Conservation (phyloP, 2,888 invertebrate genomes). For the Diaphora mendica region DNA sequence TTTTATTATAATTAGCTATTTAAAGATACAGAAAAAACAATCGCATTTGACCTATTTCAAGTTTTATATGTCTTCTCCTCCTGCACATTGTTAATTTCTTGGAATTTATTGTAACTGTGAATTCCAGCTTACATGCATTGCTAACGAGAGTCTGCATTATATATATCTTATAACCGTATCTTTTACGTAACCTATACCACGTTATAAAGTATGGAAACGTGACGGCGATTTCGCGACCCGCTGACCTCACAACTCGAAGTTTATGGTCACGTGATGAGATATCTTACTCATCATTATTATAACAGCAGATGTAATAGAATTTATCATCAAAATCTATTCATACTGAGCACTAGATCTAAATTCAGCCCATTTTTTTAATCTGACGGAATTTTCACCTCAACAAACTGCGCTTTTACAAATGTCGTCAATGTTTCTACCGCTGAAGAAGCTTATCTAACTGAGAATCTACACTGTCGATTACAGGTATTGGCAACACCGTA, state of each 20-base stretch:
- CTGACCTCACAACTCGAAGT: slow-evolving; percentile 42
- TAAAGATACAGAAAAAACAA: not conserved
- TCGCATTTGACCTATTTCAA: not conserved
- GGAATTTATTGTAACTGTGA: slow-evolving; percentile 21
- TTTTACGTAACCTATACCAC: slow-evolving; percentile 45
- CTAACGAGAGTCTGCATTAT: slow-evolving; percentile 18
- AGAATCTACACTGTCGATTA: not conserved
- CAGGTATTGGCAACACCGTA: not conserved
- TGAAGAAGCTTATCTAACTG: not conserved
- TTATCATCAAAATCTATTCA: slow-evolving; percentile 20
- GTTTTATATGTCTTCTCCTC: not conserved
- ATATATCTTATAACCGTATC: slow-evolving; percentile 32
- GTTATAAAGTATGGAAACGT: slow-evolving; percentile 39
- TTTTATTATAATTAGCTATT: not conserved
- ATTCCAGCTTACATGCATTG: slow-evolving; percentile 14
- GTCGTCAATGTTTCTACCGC: not conserved
- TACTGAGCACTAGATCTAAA: not conserved
- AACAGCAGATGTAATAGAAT: not conserved
- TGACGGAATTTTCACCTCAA: not conserved
- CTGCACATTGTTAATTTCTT: not conserved
- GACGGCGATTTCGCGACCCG: slow-evolving; percentile 44
- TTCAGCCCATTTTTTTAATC: not conserved
- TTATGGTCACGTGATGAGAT: slow-evolving; percentile 51
- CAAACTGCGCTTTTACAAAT: not conserved
- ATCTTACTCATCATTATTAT: slow-evolving; percentile 39